Conservation (phyloP, 2,888 invertebrate genomes). For the Protodeltote pygarga region DNA sequence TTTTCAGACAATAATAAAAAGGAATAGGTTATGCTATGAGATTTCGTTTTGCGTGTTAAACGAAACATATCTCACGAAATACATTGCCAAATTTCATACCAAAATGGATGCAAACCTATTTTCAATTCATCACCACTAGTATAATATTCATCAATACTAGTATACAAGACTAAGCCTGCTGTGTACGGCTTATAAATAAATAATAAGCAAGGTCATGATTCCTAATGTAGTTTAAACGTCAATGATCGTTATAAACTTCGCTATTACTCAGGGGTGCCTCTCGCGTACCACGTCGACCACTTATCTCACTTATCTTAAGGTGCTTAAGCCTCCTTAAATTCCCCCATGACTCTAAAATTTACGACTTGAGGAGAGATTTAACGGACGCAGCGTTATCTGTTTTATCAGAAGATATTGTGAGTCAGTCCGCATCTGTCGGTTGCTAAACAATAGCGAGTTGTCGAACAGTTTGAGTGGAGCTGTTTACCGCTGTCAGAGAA, state of each 20-base stretch:
- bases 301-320: slow-evolving; percentile 85
- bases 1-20: no score
- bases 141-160: no score
- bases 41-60: no score
- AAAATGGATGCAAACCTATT: no score
- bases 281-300: slow-evolving; percentile 61
- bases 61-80: no score
- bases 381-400: slow-evolving; percentile 76
- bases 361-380: slow-evolving; percentile 82
- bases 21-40: no score
- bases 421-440: slow-evolving; percentile 66
- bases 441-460: slow-evolving; percentile 63
- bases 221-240: slow-evolving; percentile 7
- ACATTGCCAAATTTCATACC: no score
- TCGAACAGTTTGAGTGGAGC: slow-evolving; percentile 45
- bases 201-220: slow-evolving; percentile 26
- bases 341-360: slow-evolving; percentile 81
- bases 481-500: slow-evolving; percentile 29
- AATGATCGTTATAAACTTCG: slow-evolving; percentile 22
- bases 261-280: slow-evolving; percentile 70
- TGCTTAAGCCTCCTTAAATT: slow-evolving; percentile 84
- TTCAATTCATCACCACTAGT: no score
- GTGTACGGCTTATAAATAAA: slow-evolving; percentile 15
- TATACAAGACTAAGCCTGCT: background rate
- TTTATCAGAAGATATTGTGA: slow-evolving; percentile 81